Percentiles rank a stretch among this genome's conserved stretches.
These are phyloP conservation scores for Cinara cedri DNA, from an alignment of 2,888 invertebrate species.

Conservation along the genomic window DNA sequence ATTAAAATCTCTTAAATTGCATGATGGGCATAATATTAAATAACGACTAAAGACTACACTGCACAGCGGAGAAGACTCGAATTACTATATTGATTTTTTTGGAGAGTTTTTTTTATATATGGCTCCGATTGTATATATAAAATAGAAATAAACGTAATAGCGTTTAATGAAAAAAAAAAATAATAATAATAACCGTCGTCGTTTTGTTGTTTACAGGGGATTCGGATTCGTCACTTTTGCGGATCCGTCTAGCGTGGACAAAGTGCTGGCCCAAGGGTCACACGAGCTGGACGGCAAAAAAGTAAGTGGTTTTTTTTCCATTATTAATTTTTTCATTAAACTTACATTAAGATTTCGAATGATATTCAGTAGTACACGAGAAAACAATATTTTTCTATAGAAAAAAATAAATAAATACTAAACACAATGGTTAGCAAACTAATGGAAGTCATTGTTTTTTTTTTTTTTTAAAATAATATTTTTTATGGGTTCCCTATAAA, in stretches of 20 bases:
- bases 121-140: neutral
- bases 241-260: constrained; percentile 97
- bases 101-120: too few relatives aligned
- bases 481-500: neutral
- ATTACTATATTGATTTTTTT: neutral
- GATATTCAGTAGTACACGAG: too few relatives aligned
- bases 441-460: neutral
- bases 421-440: neutral
- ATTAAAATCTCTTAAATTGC: constrained; percentile 15
- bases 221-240: constrained; percentile 99
- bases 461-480: too few relatives aligned
- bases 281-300: constrained; percentile 99
- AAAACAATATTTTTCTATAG: too few relatives aligned
- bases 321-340: neutral
- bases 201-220: constrained; percentile 76
- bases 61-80: neutral
- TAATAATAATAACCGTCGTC: too few relatives aligned
- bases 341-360: neutral
- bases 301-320: too few relatives aligned
- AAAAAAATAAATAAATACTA: neutral
- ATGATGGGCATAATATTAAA: constrained; percentile 24
- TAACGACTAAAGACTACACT: neutral
- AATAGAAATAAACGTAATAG: neutral
- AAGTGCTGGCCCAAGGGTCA: constrained; percentile 96
- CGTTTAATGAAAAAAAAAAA: too few relatives aligned